These are phyloP conservation scores for Alitta virens DNA, from an alignment of 2,888 invertebrate genomes.

Conservation along the genomic window DNA sequence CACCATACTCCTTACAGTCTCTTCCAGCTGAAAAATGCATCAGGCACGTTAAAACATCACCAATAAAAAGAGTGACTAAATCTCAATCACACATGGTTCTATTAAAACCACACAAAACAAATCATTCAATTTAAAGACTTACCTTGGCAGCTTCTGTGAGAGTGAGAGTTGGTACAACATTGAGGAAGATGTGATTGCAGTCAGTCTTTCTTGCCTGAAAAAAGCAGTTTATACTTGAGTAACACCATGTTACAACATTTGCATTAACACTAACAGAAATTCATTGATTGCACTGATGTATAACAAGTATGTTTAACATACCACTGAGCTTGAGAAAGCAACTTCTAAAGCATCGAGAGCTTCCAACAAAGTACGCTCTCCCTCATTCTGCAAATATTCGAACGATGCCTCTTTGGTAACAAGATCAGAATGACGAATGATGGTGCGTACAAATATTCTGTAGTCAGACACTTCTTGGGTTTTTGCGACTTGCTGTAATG, in stretches of 20 bases:
- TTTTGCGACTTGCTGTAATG: too few relatives aligned
- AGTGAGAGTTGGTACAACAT: slow-evolving; percentile 93
- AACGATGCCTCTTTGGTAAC: slow-evolving; percentile 98
- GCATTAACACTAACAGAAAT: too few relatives aligned
- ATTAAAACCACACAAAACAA: too few relatives aligned
- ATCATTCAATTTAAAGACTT: slow-evolving; percentile 19
- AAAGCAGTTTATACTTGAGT: neutral
- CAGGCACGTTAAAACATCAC: too few relatives aligned
- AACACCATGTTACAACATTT: too few relatives aligned
- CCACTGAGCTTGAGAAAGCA: slow-evolving; percentile 86
- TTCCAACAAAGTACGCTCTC: slow-evolving; percentile 89
- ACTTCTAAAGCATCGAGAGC: slow-evolving; percentile 98
- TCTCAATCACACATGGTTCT: too few relatives aligned
- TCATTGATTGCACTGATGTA: too few relatives aligned
- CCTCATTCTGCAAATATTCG: slow-evolving; percentile 96
- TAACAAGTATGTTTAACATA: neutral
- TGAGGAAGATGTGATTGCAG: slow-evolving; percentile 97
- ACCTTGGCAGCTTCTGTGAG: slow-evolving; percentile 93
- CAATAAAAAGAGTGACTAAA: too few relatives aligned
- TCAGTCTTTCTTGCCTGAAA: slow-evolving; percentile 69
- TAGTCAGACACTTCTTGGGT: slow-evolving; percentile 91
- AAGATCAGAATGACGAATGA: slow-evolving; percentile 94
- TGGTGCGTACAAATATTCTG: slow-evolving; percentile 95
- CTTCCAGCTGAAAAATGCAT: slow-evolving; percentile 70
- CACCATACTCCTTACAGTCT: slow-evolving; percentile 94